Evolutionary conservation across 2,113 vertebrate genomes (phyloP), one percentile per base, ranked within the genome.

Genomic region (Malurus alboscapulatus): DNA sequence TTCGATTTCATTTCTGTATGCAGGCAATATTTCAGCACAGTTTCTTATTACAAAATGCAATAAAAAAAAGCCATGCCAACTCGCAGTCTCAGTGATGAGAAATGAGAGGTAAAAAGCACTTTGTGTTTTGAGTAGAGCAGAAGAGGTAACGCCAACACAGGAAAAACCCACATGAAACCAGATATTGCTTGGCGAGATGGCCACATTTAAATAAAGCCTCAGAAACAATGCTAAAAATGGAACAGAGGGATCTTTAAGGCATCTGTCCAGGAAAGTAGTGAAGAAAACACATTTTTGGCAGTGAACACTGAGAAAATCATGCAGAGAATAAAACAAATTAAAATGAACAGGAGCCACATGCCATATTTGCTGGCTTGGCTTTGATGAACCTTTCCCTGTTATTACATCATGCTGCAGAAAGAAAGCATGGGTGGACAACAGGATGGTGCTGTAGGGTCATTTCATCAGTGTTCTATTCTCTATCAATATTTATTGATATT

Each of bases 201-300:
- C 20, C 26, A 17, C 50, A 58, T 45, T 68, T 75, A 42, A 61
- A 85, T 45, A 87, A 73, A 87, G 14, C 29, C 77, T 89, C 54
- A 65, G 74, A 84, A 84, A 53, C 22, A 19, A 7, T 9, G 48
- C 62, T 93, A 85, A 82, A 81, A 87, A 58, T n/a, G 38, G 82
- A 79, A 42, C 62, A 21, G 50, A 47, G 45, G 36, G 34, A 87
- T 75, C 66, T 87, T 57, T 30, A 82, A 54, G 74, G 89, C 78
- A 66, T 54, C 69, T 57, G 45, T 89, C 84, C 88, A 92, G 26
- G 54, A 79, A 89, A 68, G 36, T 14, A 68, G 36, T 14, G 71
- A 85, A 90, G n/a, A 84, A 93, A 94, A 82, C 4, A 72, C 3
- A 21, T 54, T 84, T 81, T 87, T 92, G 91, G 91, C 87, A 87